Conservation (phyloP, 1,140 invertebrate species). For the Triops cancriformis region DNA sequence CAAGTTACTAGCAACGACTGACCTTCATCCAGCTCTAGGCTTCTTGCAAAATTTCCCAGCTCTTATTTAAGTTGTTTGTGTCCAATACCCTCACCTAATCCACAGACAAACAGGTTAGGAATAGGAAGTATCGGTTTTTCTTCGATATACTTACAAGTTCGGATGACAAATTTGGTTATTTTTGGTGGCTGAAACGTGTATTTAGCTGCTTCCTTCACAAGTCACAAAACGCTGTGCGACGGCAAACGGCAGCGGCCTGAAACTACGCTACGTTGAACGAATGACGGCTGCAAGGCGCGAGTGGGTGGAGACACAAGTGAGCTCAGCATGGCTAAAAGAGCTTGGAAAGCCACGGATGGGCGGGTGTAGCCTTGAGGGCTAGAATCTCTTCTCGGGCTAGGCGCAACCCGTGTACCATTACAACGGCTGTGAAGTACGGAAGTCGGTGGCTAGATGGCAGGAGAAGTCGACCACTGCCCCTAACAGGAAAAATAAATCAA, state of each 20-base stretch:
- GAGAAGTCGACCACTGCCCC: background rate
- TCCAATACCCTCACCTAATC: background rate
- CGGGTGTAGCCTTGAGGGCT: background rate
- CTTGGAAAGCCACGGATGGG: background rate
- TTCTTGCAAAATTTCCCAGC: background rate
- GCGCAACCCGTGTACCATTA: too few species aligned
- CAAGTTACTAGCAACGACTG: slow-evolving; percentile 9
- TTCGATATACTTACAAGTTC: background rate
- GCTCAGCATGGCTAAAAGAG: background rate
- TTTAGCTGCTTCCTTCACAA: background rate
- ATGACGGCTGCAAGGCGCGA: background rate
- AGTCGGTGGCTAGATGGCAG: background rate
- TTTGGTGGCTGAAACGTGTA: background rate
- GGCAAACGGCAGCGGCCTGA: background rate
- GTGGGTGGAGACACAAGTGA: background rate
- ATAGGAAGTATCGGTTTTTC: background rate
- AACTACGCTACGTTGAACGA: background rate
- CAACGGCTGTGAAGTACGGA: background rate
- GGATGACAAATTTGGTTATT: background rate
- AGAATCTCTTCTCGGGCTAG: background rate
- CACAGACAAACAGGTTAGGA: background rate
- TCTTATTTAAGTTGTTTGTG: background rate
- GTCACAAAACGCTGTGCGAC: background rate
- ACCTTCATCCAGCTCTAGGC: background rate
- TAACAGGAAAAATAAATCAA: background rate